Percentiles rank a stretch among this genome's conserved stretches.
Evolutionary conservation across 2,797 vertebrate species (phyloP).

Genomic region (Sebastes steindachneri): DNA sequence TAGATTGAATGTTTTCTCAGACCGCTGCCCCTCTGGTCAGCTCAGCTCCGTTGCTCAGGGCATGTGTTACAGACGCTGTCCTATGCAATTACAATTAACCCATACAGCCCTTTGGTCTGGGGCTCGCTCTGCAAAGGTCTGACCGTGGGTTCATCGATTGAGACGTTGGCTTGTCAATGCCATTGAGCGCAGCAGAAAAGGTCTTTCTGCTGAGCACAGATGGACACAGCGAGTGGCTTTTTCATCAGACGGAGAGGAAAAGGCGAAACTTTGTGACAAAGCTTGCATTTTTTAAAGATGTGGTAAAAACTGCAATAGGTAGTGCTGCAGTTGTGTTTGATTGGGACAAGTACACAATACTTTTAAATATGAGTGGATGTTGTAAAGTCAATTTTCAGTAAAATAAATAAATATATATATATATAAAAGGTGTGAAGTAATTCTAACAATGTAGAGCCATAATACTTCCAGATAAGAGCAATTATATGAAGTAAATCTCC

Average conservation of each 20-base stretch:
- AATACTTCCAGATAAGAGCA: too few species aligned
- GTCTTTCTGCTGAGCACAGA: constrained; percentile 60
- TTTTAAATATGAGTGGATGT: neutral
- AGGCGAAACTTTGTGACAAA: constrained; percentile 1
- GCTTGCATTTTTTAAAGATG: neutral
- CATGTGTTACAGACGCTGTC: constrained; percentile 65
- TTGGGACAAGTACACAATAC: neutral
- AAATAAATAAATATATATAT: neutral
- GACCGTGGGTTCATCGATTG: constrained; percentile 54
- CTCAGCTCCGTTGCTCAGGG: constrained; percentile 39
- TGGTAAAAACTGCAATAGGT: neutral
- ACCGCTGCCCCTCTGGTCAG: constrained; percentile 4
- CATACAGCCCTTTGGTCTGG: constrained; percentile 54
- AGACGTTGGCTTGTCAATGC: constrained; percentile 62
- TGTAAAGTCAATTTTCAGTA: neutral
- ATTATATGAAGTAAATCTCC: too few species aligned
- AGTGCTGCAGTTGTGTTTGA: neutral
- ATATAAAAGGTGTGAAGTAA: too few species aligned
- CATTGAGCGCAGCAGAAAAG: constrained; percentile 59
- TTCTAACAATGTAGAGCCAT: too few species aligned
- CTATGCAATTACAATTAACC: constrained; percentile 73
- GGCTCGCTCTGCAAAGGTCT: constrained; percentile 63
- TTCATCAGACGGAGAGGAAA: constrained; percentile 19
- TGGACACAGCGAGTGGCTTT: constrained; percentile 32
- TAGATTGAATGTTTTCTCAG: constrained; percentile 38